Evolutionary conservation across 2,113 vertebrate species (phyloP).

Genomic region (Emydura subglobosa): DNA sequence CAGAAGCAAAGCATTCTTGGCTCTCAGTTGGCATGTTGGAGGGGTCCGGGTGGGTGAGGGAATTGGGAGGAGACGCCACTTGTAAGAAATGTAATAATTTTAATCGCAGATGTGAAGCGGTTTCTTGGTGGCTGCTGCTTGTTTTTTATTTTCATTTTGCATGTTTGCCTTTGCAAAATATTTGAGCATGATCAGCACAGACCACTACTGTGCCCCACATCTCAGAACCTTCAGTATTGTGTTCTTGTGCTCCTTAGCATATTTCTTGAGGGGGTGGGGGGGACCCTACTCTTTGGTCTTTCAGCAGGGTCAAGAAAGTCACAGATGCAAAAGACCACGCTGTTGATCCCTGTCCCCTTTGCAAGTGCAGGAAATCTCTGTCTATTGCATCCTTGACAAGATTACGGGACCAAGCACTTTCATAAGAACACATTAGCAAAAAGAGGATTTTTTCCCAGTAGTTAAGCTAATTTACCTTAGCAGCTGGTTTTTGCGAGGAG

Average conservation of each 20-base stretch:
- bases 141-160: conserved; percentile 39
- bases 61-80: conserved; percentile 55
- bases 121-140: conserved; percentile 62
- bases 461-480: conserved; percentile 66
- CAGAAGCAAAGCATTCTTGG: conserved; percentile 49
- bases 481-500: conserved; percentile 46
- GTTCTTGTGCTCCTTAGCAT: conserved; percentile 7
- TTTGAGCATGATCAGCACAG: background rate
- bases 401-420: conserved; percentile 16
- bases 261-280: background rate
- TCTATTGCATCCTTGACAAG: background rate
- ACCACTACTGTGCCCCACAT: conserved; percentile 15
- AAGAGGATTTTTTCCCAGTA: background rate
- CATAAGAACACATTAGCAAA: conserved; percentile 13
- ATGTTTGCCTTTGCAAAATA: conserved; percentile 45
- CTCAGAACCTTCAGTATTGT: conserved; percentile 24
- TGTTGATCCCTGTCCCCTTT: conserved; percentile 43
- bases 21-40: conserved; percentile 28
- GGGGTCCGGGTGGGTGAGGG: conserved; percentile 56
- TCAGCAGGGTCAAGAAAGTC: conserved; percentile 22
- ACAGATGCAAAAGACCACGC: conserved; percentile 55
- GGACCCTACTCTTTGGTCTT: background rate
- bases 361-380: background rate
- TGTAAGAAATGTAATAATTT: conserved; percentile 68
- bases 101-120: conserved; percentile 71